phyloP scores from a whole-genome alignment of 2,888 invertebrate genomes.

The Chloromyia formosa region DNA sequence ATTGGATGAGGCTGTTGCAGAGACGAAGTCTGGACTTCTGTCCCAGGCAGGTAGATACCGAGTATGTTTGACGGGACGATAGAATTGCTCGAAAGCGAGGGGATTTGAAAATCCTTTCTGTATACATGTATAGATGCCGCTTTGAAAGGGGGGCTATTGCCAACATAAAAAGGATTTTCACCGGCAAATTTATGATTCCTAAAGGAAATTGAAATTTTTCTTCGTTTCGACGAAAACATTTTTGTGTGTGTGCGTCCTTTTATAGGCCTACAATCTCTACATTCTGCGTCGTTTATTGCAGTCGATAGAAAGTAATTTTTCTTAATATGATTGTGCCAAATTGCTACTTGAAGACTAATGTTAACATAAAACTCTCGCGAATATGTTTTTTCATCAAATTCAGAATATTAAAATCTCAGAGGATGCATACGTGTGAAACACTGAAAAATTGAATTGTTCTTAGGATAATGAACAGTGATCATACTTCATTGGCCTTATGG shows the following conservation, averaged over 20 bases:
- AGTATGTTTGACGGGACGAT: neutral
- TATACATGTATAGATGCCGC: conserved; percentile 14
- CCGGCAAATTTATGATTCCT: conserved; percentile 50
- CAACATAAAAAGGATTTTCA: conserved; percentile 53
- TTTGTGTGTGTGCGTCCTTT: neutral
- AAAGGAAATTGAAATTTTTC: conserved; percentile 45
- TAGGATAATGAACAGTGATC: no score
- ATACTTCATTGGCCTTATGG: no score
- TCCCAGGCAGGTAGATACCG: neutral
- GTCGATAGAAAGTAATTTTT: conserved; percentile 10
- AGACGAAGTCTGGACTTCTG: no score
- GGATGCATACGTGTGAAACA: no score
- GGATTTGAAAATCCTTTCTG: neutral
- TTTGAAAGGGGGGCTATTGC: conserved; percentile 51
- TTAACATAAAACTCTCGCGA: no score
- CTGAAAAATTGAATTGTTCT: no score
- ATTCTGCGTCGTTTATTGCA: neutral
- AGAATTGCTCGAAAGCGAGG: conserved; percentile 4
- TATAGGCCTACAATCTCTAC: neutral
- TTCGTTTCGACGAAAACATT: conserved; percentile 11
- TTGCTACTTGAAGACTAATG: no score
- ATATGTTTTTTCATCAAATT: no score
- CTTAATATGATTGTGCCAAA: conserved; percentile 5
- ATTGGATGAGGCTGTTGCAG: neutral
- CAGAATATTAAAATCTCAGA: no score